These are phyloP conservation scores for Synchiropus splendidus DNA, from an alignment of 2,113 vertebrate species.

Conservation along the genomic window DNA sequence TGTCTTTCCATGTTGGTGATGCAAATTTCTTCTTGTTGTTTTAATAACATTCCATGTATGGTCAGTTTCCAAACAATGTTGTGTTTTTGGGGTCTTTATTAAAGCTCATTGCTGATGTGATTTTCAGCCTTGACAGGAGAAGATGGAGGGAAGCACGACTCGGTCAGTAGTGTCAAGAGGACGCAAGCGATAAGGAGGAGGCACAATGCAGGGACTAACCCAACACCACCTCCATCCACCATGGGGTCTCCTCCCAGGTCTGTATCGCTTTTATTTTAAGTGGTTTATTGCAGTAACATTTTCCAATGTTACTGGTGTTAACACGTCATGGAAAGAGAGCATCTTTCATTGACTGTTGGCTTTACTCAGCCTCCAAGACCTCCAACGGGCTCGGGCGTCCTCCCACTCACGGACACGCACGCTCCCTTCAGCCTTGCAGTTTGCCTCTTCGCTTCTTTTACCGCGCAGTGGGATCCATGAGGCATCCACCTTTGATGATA, in stretches of 20 bases:
- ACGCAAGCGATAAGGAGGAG: constrained; percentile 81
- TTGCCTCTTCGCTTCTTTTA: constrained; percentile 77
- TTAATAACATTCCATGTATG: too few species aligned
- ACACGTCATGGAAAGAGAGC: too few species aligned
- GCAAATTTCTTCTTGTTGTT: too few species aligned
- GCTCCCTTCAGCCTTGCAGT: constrained; percentile 80
- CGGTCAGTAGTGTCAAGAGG: constrained; percentile 75
- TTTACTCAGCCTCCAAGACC: constrained; percentile 82
- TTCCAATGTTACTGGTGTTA: too few species aligned
- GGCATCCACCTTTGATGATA: constrained; percentile 85
- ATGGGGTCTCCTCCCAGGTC: constrained; percentile 87
- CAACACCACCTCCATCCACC: constrained; percentile 80
- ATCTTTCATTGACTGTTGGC: too few species aligned
- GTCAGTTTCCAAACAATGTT: too few species aligned
- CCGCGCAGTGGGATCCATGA: constrained; percentile 79
- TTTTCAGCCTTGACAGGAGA: constrained; percentile 51
- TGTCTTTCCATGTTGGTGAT: too few species aligned
- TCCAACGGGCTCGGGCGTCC: constrained; percentile 73
- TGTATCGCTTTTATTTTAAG: constrained; percentile 1
- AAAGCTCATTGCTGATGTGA: not conserved
- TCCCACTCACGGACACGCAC: constrained; percentile 78
- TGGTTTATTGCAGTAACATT: not conserved
- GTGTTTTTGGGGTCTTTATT: not conserved
- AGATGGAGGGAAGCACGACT: constrained; percentile 70
- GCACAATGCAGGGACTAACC: constrained; percentile 86